phyloP scores from a whole-genome alignment of 2,888 invertebrate genomes.

The Harpagoxenus sublaevis region DNA sequence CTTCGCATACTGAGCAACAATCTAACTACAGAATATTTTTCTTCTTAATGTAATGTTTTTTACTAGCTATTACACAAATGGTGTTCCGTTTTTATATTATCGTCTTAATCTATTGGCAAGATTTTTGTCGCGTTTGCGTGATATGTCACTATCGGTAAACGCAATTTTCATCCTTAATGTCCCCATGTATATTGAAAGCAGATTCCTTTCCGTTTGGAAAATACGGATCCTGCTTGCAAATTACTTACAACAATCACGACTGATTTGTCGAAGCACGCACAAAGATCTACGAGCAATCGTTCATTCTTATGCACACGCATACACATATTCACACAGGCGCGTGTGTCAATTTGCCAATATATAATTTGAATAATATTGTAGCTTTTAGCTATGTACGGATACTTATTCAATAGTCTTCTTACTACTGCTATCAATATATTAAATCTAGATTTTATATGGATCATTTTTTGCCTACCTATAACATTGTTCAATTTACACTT shows the following conservation, averaged over 20 bases:
- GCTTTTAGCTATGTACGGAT: conserved; percentile 53
- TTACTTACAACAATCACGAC: neutral
- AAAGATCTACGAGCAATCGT: neutral
- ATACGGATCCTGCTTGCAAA: neutral
- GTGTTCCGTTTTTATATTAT: conserved; percentile 22
- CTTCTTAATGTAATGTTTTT: neutral
- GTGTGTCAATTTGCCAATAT: conserved; percentile 35
- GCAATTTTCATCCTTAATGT: neutral
- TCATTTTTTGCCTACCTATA: conserved; percentile 49
- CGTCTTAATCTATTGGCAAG: conserved; percentile 8
- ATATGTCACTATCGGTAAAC: conserved; percentile 35
- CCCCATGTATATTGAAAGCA: neutral
- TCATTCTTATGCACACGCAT: neutral
- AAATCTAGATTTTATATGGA: conserved; percentile 46
- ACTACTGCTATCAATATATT: conserved; percentile 57
- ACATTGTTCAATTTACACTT: conserved; percentile 58
- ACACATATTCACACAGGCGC: conserved; percentile 42
- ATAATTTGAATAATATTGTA: conserved; percentile 46
- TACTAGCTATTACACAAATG: neutral
- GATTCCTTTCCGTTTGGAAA: neutral
- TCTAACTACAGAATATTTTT: conserved; percentile 23
- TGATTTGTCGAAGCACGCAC: neutral
- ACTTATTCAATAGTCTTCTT: conserved; percentile 63
- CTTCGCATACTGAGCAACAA: conserved; percentile 3
- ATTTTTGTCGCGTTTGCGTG: conserved; percentile 15